Evolutionary conservation across 2,797 vertebrate species (phyloP).

Genomic region (Xerus rutilus): DNA sequence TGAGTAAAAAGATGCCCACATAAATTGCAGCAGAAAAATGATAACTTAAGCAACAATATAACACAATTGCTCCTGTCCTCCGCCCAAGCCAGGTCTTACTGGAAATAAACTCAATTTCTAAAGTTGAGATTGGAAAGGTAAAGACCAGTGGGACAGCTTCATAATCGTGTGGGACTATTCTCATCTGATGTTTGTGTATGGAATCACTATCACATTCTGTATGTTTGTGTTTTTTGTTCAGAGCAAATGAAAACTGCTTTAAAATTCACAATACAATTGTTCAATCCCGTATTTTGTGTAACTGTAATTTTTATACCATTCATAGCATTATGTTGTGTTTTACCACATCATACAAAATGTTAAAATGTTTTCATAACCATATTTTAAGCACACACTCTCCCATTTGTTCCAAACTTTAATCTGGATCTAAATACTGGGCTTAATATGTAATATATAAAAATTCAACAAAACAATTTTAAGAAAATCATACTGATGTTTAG

Average conservation of each 20-base stretch:
- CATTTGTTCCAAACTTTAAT: constrained; percentile 62
- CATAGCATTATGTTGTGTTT: constrained; percentile 44
- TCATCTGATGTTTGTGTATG: constrained; percentile 42
- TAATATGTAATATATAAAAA: constrained; percentile 33
- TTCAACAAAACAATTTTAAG: constrained; percentile 50
- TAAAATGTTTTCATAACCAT: constrained; percentile 59
- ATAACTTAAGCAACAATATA: not conserved
- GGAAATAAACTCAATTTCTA: not conserved
- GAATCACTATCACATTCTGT: not conserved
- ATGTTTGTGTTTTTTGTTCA: constrained; percentile 54
- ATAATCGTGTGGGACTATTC: not conserved
- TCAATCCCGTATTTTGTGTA: constrained; percentile 45
- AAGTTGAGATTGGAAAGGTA: not conserved
- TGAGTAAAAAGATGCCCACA: not conserved
- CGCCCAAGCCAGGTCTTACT: not conserved
- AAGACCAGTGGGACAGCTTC: not conserved
- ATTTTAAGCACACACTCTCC: constrained; percentile 56
- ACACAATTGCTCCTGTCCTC: not conserved
- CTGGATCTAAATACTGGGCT: constrained; percentile 18
- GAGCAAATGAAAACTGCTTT: constrained; percentile 46
- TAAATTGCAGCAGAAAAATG: constrained; percentile 2
- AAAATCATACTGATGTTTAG: constrained; percentile 60
- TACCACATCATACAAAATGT: constrained; percentile 12
- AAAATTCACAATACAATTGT: constrained; percentile 34
- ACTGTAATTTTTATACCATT: constrained; percentile 29